phyloP scores from a whole-genome alignment of 1,140 invertebrate species.

The Drosophila tropicalis region DNA sequence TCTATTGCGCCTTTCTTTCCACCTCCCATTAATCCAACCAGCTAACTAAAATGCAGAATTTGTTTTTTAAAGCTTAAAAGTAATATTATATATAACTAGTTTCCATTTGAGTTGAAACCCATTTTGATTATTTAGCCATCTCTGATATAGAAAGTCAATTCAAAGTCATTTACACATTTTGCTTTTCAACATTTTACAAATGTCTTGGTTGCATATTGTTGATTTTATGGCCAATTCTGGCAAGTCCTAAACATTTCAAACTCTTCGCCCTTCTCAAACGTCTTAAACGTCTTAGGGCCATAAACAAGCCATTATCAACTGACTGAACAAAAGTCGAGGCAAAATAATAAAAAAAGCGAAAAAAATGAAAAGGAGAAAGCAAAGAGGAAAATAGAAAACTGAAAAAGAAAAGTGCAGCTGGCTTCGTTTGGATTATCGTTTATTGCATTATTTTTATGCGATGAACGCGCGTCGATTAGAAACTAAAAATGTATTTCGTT shows the following conservation, averaged over 20 bases:
- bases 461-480: conserved; percentile 81
- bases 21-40: too few relatives aligned
- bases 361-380: not conserved
- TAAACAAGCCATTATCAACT: conserved; percentile 70
- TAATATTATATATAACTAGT: too few relatives aligned
- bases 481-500: conserved; percentile 79
- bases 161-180: conserved; percentile 1
- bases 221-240: not conserved
- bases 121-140: not conserved
- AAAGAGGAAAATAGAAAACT: not conserved
- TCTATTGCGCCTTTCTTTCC: too few relatives aligned
- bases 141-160: conserved; percentile 1
- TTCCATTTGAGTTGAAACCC: too few relatives aligned
- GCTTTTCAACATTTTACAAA: conserved; percentile 1
- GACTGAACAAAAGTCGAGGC: conserved; percentile 54
- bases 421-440: conserved; percentile 68
- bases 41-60: too few relatives aligned
- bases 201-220: conserved; percentile 14
- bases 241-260: conserved; percentile 13
- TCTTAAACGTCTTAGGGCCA: conserved; percentile 24
- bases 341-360: conserved; percentile 14
- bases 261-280: not conserved
- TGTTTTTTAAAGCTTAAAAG: too few relatives aligned
- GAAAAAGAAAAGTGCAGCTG: conserved; percentile 58
- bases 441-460: conserved; percentile 82